Evolutionary conservation across 1,140 invertebrate genomes (phyloP).

Genomic region (Aradophagus sp.): DNA sequence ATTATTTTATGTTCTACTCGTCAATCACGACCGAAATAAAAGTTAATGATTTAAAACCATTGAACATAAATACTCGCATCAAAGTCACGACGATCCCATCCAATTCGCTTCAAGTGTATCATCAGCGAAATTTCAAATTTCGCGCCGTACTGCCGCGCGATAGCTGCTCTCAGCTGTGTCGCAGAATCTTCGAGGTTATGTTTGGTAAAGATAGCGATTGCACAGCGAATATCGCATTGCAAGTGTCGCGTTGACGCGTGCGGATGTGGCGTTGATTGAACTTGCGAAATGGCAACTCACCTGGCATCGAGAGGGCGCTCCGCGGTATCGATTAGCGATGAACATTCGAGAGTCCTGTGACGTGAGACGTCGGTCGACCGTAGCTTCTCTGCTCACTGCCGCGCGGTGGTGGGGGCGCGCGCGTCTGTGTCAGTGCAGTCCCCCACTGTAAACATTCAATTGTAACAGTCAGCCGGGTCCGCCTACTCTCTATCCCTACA

Average conservation of each 20-base stretch:
- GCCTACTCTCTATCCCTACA: conserved; percentile 41
- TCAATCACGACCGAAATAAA: too few species aligned
- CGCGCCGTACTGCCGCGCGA: conserved; percentile 20
- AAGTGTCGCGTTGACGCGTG: conserved; percentile 8
- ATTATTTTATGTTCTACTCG: too few species aligned
- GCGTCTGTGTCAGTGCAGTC: conserved; percentile 16
- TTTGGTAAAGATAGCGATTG: conserved; percentile 7
- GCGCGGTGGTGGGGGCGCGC: background rate
- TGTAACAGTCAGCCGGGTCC: conserved; percentile 34
- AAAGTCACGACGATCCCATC: too few species aligned
- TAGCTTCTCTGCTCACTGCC: conserved; percentile 60
- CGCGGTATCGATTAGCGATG: conserved; percentile 21
- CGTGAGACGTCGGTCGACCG: conserved; percentile 61
- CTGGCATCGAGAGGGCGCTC: background rate
- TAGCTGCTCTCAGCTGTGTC: conserved; percentile 4
- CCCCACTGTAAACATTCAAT: conserved; percentile 35
- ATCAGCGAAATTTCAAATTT: conserved; percentile 11
- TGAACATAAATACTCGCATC: too few species aligned
- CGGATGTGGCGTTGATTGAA: background rate
- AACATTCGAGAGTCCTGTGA: conserved; percentile 66
- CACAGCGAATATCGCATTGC: background rate
- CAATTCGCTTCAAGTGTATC: background rate
- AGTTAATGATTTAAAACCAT: too few species aligned
- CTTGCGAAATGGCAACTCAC: conserved; percentile 37
- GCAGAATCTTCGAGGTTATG: conserved; percentile 67